Conservation (phyloP, 2,113 vertebrate genomes). For the Porphyrio hochstetteri region DNA sequence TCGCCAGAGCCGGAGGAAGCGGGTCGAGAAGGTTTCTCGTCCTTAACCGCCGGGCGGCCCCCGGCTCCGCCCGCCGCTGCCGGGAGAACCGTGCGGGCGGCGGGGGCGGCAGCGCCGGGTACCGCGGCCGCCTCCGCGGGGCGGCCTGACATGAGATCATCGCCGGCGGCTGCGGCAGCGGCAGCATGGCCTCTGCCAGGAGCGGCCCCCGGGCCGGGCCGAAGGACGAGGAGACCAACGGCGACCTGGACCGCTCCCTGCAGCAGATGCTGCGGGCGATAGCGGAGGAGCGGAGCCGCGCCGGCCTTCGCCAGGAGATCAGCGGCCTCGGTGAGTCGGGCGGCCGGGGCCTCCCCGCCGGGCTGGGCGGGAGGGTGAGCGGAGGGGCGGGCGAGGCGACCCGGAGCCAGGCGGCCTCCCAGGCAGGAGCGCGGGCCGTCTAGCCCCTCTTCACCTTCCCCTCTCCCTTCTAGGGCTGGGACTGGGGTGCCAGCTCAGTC, state of each 20-base stretch:
- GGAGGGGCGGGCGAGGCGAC: background rate
- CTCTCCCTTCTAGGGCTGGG: background rate
- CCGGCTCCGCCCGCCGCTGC: background rate
- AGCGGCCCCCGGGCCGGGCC: background rate
- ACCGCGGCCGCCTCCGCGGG: background rate
- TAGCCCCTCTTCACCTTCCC: too few species aligned
- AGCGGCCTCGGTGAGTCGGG: constrained; percentile 49
- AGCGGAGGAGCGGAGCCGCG: constrained; percentile 55
- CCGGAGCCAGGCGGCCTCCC: background rate
- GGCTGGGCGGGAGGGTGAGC: background rate
- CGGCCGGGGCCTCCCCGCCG: background rate
- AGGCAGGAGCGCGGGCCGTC: background rate
- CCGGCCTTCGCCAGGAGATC: constrained; percentile 51
- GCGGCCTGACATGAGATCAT: constrained; percentile 55
- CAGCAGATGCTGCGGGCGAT: constrained; percentile 60
- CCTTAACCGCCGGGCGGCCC: background rate
- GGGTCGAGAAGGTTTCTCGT: background rate
- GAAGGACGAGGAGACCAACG: constrained; percentile 22
- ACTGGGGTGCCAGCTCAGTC: background rate
- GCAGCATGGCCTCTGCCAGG: constrained; percentile 36
- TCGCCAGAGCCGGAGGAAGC: background rate
- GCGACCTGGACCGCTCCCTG: constrained; percentile 43
- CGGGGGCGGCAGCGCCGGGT: background rate
- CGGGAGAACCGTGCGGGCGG: background rate
- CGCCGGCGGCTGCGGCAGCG: background rate